These are phyloP conservation scores for Pongo pygmaeus DNA, from an alignment of 2,113 vertebrate species.

Conservation along the genomic window DNA sequence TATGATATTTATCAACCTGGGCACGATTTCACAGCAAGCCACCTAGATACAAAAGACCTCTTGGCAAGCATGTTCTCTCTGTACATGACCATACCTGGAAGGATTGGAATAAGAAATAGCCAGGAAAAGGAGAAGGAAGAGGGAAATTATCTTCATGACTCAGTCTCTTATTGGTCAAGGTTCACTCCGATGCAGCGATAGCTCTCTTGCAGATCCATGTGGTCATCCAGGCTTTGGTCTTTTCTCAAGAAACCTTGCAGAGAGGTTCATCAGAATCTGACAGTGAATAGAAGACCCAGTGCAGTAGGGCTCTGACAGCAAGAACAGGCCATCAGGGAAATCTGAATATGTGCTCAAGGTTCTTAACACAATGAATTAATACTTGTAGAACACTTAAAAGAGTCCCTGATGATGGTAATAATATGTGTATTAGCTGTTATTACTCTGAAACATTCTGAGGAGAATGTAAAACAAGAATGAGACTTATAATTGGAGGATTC, in stretches of 20 bases:
- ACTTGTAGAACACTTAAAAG: slow-evolving; percentile 21
- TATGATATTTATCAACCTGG: background rate
- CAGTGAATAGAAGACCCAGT: background rate
- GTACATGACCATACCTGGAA: background rate
- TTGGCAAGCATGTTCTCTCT: background rate
- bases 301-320: background rate
- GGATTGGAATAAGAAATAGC: background rate
- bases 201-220: background rate
- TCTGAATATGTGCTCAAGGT: background rate
- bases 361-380: background rate
- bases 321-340: background rate
- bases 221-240: background rate
- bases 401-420: background rate
- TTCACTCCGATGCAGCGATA: background rate
- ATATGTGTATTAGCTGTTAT: background rate
- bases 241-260: background rate
- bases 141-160: background rate
- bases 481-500: background rate
- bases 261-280: background rate
- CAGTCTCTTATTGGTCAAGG: background rate
- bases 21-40: background rate
- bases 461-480: slow-evolving; percentile 42
- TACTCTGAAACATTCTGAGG: background rate
- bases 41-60: background rate
- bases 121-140: background rate